Base-by-base conservation (phyloP, 1,140 invertebrate genomes). In the Plodia interpunctella region DNA sequence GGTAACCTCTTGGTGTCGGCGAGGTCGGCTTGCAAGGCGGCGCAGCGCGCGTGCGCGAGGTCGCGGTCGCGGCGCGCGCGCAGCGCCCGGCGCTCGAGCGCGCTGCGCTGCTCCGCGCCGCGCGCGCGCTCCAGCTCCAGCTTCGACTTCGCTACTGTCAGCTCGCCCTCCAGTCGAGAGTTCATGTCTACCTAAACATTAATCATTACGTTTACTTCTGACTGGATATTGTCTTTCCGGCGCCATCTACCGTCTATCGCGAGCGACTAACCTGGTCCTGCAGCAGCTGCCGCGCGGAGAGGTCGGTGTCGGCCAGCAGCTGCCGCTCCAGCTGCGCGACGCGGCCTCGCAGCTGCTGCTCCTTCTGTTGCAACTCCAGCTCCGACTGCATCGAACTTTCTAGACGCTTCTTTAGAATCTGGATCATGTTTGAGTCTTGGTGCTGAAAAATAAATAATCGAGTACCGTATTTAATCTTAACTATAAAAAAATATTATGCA, bases 381-480 rank as follows among this genome's bases (percentile, higher is more conserved):
- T 94, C 92, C 9, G 92, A 91, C 32, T 93, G 91, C 59, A 93
- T 83, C 0, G 91, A 90, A 0, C 90, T 81, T 65, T 94, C 93
- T 0, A 95, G 70, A 3, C 92, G 91, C 11, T 91, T 89, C 44
- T 92, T 90, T 64, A 94, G 86, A 35, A 93, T 91, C 70, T 92
- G 89, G 57, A 94, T 92, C 63, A 93, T 90, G 59, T 91, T 88
- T 0, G 92, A 90, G 74, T 93, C 92, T 76, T 93, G 91, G 38
- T 91, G 86, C 79, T 93, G 71, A 5, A 66, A 49, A 25, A 65
- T 35, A 5, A 35, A 35, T 11, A 44, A n/a, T n/a, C n/a, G n/a
- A n/a, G n/a, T n/a, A n/a, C n/a, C n/a, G n/a, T n/a, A n/a, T n/a
- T 3, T 63, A 54, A 21, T 21, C 19, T 13, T 32, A 10, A 21